phyloP scores from a whole-genome alignment of 2,113 vertebrate species.

The Cryptoleucopteryx plumbea region DNA sequence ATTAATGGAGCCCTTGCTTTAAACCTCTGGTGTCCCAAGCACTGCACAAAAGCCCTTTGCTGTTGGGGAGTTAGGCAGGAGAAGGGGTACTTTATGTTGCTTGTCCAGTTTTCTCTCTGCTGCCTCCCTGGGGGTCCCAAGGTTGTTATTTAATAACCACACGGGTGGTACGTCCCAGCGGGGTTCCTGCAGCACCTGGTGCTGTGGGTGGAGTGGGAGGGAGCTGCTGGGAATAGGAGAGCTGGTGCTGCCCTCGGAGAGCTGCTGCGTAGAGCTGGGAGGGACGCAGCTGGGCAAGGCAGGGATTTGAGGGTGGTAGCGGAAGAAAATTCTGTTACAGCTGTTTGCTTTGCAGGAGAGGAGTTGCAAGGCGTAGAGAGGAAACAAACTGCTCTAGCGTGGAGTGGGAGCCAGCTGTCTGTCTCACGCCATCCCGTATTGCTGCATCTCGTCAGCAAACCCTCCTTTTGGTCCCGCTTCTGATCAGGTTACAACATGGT shows the following conservation, averaged over 20 bases:
- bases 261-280: background rate
- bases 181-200: background rate
- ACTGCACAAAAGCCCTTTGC: background rate
- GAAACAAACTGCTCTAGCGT: background rate
- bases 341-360: background rate
- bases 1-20: background rate
- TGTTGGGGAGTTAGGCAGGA: background rate
- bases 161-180: accelerated
- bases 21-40: background rate
- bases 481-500: background rate
- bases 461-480: background rate
- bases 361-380: background rate
- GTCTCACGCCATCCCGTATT: background rate
- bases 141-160: background rate
- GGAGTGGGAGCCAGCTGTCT: background rate
- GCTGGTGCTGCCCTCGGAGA: background rate
- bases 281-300: background rate
- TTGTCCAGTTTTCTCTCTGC: background rate
- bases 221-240: background rate
- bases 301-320: background rate
- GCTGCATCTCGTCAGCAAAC: background rate
- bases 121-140: background rate
- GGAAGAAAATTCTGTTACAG: background rate
- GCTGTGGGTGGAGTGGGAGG: background rate
- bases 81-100: background rate